Percentiles rank a stretch among this genome's conserved stretches.
phyloP scores from a whole-genome alignment of 2,113 vertebrate genomes.

The Oryzias curvinotus region DNA sequence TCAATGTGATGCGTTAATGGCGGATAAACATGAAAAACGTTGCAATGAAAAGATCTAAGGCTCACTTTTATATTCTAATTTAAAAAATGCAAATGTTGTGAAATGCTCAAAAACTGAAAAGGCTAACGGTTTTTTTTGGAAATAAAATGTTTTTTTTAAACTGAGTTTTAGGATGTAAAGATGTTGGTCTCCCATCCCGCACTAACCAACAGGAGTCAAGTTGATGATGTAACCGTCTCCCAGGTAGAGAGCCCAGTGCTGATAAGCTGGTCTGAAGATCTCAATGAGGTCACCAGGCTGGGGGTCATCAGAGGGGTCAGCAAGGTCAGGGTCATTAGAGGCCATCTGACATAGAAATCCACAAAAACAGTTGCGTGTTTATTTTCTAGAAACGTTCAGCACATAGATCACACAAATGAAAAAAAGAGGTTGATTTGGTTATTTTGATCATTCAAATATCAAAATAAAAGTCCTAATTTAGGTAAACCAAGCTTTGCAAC shows the following conservation, averaged over 20 bases:
- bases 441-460: background rate
- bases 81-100: too few species aligned
- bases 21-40: too few species aligned
- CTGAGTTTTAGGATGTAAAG: background rate
- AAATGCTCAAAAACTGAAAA: too few species aligned
- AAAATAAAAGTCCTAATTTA: too few species aligned
- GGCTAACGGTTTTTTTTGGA: too few species aligned
- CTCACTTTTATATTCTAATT: too few species aligned
- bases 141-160: too few species aligned
- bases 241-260: conserved; percentile 93
- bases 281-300: conserved; percentile 92
- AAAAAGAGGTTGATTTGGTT: background rate
- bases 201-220: conserved; percentile 86
- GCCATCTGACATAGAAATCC: conserved; percentile 78
- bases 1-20: too few species aligned
- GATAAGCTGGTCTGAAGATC: conserved; percentile 85
- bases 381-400: background rate
- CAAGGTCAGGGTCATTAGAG: conserved; percentile 68
- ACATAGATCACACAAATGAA: too few species aligned
- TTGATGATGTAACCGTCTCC: conserved; percentile 92
- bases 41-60: too few species aligned
- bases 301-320: conserved; percentile 70
- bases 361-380: background rate
- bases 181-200: background rate
- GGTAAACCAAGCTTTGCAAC: too few species aligned